Conservation (phyloP, 2,113 vertebrate genomes). For the Dicentrarchus labrax region DNA sequence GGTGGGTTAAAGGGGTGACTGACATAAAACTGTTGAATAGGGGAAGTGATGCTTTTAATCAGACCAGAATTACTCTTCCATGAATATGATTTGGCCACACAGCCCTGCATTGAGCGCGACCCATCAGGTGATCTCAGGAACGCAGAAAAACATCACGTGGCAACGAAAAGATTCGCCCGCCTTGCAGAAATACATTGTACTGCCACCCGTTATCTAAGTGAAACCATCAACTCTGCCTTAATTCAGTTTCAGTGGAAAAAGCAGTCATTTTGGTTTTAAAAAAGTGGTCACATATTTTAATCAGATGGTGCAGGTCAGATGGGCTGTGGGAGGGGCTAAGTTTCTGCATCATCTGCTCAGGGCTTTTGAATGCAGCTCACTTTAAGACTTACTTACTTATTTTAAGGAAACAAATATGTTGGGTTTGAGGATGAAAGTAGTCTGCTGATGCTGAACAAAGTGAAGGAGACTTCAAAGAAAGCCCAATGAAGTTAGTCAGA, state of each 20-base stretch:
- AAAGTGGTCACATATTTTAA: conserved; percentile 35
- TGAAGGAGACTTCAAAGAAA: conserved; percentile 47
- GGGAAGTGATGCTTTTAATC: conserved; percentile 77
- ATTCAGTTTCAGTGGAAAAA: conserved; percentile 58
- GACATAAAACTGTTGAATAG: conserved; percentile 63
- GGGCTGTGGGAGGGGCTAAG: conserved; percentile 37
- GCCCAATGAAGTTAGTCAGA: conserved; percentile 9
- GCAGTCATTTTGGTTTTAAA: conserved; percentile 54
- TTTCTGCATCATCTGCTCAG: conserved; percentile 38
- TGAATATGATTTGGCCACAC: conserved; percentile 80
- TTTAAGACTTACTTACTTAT: background rate
- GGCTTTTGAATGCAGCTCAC: conserved; percentile 15
- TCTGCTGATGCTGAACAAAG: conserved; percentile 10
- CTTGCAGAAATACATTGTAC: conserved; percentile 79
- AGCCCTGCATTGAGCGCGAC: conserved; percentile 82
- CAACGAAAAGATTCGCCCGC: conserved; percentile 53
- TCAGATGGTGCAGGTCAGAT: conserved; percentile 47
- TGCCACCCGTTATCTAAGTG: conserved; percentile 34
- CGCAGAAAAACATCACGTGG: conserved; percentile 88
- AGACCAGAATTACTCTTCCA: conserved; percentile 71
- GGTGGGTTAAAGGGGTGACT: conserved; percentile 43
- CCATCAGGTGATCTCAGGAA: conserved; percentile 87
- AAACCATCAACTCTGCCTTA: conserved; percentile 45
- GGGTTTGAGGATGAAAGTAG: conserved; percentile 31
- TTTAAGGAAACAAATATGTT: background rate